Evolutionary conservation across 2,888 invertebrate genomes (phyloP).

Genomic region (Hydrotaea cyrtoneurina): DNA sequence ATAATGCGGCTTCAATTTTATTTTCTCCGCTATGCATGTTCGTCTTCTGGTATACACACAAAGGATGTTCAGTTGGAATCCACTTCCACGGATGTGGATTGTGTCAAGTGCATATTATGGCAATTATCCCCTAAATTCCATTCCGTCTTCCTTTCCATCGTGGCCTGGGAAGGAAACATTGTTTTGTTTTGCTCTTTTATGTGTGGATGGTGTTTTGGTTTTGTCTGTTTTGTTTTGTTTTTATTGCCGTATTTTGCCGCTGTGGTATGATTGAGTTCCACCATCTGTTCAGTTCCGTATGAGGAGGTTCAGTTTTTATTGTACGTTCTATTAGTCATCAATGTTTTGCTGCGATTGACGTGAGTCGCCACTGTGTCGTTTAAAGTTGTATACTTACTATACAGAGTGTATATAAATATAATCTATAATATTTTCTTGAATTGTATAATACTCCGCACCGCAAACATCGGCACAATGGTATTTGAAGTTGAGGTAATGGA

Average conservation of each 20-base stretch:
- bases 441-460: constrained; percentile 39
- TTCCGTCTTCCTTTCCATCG: not conserved
- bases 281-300: constrained; percentile 63
- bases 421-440: constrained; percentile 12
- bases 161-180: not conserved
- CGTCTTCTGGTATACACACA: constrained; percentile 48
- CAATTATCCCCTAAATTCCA: constrained; percentile 48
- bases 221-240: constrained; percentile 1
- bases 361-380: constrained; percentile 55
- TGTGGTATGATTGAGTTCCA: constrained; percentile 53
- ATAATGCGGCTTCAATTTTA: not conserved
- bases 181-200: not conserved
- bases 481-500: constrained; percentile 1
- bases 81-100: constrained; percentile 55
- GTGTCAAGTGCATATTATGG: constrained; percentile 51
- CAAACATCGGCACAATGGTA: constrained; percentile 4
- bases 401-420: not conserved
- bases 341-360: constrained; percentile 48
- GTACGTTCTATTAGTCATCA: constrained; percentile 60
- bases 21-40: not conserved
- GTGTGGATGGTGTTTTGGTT: not conserved
- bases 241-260: constrained; percentile 39
- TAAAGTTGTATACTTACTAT: constrained; percentile 9
- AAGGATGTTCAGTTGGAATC: constrained; percentile 2
- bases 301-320: not conserved